Evolutionary conservation across 1,140 invertebrate genomes (phyloP).

Genomic region (Neodiprion virginianus): DNA sequence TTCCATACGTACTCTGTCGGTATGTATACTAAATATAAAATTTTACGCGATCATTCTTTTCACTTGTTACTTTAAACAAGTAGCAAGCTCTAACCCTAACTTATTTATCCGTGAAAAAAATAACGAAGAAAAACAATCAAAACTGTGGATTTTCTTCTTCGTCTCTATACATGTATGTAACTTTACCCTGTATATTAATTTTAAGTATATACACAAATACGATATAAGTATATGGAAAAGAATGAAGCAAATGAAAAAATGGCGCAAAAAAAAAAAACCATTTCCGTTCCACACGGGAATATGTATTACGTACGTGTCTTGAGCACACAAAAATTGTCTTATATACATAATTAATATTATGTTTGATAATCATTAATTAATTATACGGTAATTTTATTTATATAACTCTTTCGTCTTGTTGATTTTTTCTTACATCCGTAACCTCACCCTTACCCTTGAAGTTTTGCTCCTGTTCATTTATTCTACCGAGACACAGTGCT

Average conservation of each 20-base stretch:
- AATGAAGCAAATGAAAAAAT: no score
- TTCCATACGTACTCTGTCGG: no score
- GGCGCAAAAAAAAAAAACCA: not conserved
- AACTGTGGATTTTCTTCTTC: not conserved
- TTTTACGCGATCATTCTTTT: not conserved
- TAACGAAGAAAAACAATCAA: not conserved
- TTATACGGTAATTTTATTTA: constrained; percentile 53
- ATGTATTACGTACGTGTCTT: constrained; percentile 47
- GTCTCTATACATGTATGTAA: not conserved
- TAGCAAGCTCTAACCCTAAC: no score
- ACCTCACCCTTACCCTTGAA: constrained; percentile 2
- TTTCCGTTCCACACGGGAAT: constrained; percentile 41
- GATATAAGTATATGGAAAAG: no score
- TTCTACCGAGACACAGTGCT: constrained; percentile 6
- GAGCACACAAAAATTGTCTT: constrained; percentile 33
- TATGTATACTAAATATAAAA: no score
- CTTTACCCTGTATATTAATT: not conserved
- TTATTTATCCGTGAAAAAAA: constrained; percentile 10
- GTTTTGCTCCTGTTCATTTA: not conserved
- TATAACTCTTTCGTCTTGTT: constrained; percentile 28
- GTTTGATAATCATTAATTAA: constrained; percentile 48
- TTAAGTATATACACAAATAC: not conserved
- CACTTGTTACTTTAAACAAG: not conserved
- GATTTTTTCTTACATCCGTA: constrained; percentile 9
- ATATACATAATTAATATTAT: constrained; percentile 29